Base-by-base conservation (phyloP, 2,888 invertebrate species). In the Microdon myrmicae region DNA sequence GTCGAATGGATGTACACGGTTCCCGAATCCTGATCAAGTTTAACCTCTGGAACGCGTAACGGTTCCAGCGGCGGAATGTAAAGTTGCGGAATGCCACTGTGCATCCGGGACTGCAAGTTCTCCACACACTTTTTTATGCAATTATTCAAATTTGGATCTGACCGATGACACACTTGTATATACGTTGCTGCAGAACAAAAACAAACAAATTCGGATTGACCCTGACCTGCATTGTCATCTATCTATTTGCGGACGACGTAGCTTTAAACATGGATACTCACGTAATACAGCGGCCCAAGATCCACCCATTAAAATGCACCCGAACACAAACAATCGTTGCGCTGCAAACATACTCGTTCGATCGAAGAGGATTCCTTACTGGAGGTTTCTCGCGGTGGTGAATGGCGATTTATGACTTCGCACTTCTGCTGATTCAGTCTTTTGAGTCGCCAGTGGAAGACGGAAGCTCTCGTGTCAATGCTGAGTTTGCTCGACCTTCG, bases 1-100 rank as follows among this genome's bases (percentile, higher is more conserved):
- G 83, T 83, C 0, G 90, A 89, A 68, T 86, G 86, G 9, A 91
- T 73, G 56, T 84, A 84, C 13, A 90, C 83, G n/a, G 88, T 85
- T 1, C 89, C 86, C 4, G 86, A 82, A 1, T 86, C 85, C 70
- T 89, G 85, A 74, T 87, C 86, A 67, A 90, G 84, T 68, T 85
- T 85, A 58, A 90, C 81, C 43, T 86, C 84, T 0, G 90, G 87
- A 8, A 91, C 81, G 6, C 71, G 29, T 66, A 91, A 83, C 0
- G 91, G 91, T 61, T 91, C 90, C 64, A 89, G 80, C 0, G 86
- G 81, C 0, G 90, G 90, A 32, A 90, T 85, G 9, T 83, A 82
- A 1, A 90, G 78, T 71, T 87, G 87, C 0, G 86, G 84, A 37
- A 91, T 87, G 2, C 91, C 91, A 5, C 78, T 70, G 0, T 80